Evolutionary conservation across 2,113 vertebrate genomes (phyloP), one percentile per base, ranked within the genome.

Genomic region (Carlito syrichta): DNA sequence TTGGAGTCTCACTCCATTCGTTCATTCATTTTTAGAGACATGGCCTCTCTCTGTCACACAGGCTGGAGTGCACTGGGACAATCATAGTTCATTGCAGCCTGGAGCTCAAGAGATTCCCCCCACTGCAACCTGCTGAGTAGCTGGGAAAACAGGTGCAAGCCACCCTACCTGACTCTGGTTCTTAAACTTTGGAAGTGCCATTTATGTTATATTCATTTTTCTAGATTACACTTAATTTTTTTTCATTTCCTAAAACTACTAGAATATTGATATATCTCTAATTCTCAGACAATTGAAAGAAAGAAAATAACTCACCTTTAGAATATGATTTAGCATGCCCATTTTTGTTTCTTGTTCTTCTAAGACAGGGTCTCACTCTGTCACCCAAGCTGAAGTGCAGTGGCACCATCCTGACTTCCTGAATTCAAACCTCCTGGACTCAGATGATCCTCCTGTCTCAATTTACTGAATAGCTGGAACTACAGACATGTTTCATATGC

Each of bases 211-310:
- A 91, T 86, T 88, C 81, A n/a, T 73, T 91, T 89, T 86, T 90
- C 3, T 79, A 50, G n/a, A 73, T 69, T 96, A 73, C 7, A 62
- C 38, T 91, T 71, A 74, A 25, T 93, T 93, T 89, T 93, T 83
- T 87, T 90, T 93, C 95, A 78, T 88, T 92, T 92, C 63, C 22
- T 76, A 60, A 93, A 91, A 58, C 68, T 77, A 62, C 43, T 85
- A 85, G 48, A 94, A 35, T 83, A 35, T 10, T 3, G 74, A 45
- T 86, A 30, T 76, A 14, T 50, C 30, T 87, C 2, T 93, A 40
- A 71, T 77, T 91, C 19, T 87, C 83, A 62, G 35, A 12, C 58
- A 94, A 10, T 22, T 85, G n/a, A 79, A 90, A 89, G 52, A 60
- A 90, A 82, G 60, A 63, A 77, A 66, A 66, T 66, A 66, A 66